phyloP scores from a whole-genome alignment of 2,113 vertebrate species.

The Naja naja region DNA sequence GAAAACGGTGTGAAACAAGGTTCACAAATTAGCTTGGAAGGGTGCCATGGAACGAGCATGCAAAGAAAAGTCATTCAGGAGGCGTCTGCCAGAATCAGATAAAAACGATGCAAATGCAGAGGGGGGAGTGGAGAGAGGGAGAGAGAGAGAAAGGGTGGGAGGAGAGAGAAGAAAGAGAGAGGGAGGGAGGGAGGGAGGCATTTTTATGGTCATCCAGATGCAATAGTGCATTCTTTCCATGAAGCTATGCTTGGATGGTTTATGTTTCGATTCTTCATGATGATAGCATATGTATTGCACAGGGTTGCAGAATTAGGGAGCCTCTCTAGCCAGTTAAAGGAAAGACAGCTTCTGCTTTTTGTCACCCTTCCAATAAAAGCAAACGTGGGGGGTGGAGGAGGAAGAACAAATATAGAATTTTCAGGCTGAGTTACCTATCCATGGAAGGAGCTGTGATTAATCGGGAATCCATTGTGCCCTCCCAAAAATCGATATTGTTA shows the following conservation, averaged over 20 bases:
- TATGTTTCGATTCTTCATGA: constrained; percentile 62
- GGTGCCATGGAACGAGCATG: constrained; percentile 57
- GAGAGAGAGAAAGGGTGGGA: no score
- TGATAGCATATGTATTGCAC: constrained; percentile 61
- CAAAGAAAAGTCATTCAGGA: constrained; percentile 57
- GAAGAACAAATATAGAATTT: constrained; percentile 73
- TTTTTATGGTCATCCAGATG: constrained; percentile 47
- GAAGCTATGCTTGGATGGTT: constrained; percentile 57
- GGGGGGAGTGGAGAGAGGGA: background rate
- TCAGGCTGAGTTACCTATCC: constrained; percentile 72
- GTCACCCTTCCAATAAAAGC: constrained; percentile 68
- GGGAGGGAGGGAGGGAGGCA: background rate
- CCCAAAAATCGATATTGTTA: constrained; percentile 69
- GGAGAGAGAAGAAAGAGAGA: no score
- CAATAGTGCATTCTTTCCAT: constrained; percentile 22
- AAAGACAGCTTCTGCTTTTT: constrained; percentile 60
- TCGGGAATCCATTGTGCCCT: constrained; percentile 16
- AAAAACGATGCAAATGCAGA: background rate
- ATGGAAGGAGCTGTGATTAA: constrained; percentile 47
- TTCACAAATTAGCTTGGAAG: constrained; percentile 70
- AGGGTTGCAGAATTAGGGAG: constrained; percentile 58
- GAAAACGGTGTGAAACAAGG: constrained; percentile 70
- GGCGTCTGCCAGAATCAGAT: constrained; percentile 45
- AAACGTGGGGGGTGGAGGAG: background rate
- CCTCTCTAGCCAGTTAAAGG: constrained; percentile 68